Evolutionary conservation across 92 coral and sea anemone genomes (phyloP).

Genomic region (Phenganax marumi): DNA sequence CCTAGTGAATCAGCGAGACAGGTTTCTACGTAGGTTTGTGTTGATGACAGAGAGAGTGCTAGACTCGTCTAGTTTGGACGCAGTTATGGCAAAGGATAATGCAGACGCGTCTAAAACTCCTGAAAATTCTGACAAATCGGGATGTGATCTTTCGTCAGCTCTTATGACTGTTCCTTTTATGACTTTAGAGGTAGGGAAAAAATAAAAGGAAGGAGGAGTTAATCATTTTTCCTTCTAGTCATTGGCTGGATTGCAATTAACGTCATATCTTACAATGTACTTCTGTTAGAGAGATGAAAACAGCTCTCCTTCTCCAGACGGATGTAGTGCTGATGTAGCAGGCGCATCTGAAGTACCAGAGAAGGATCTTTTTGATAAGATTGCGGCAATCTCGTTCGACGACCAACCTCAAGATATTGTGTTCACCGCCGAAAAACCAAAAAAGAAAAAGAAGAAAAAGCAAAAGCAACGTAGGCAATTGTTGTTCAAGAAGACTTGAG

Average conservation of each 20-base stretch:
- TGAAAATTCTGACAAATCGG: neutral
- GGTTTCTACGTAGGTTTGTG: constrained; percentile 52
- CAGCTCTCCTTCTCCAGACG: too few relatives aligned
- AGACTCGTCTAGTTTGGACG: constrained; percentile 23
- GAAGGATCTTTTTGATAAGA: constrained; percentile 16
- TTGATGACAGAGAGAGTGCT: constrained; percentile 3
- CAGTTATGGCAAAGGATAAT: constrained; percentile 6
- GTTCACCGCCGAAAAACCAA: constrained; percentile 53
- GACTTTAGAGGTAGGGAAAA: neutral
- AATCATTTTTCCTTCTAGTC: too few relatives aligned
- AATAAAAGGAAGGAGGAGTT: neutral
- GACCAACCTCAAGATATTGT: constrained; percentile 71
- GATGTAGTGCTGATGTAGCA: neutral
- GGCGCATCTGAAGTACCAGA: neutral
- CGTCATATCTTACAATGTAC: too few relatives aligned
- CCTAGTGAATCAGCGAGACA: constrained; percentile 68
- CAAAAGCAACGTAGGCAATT: constrained; percentile 47
- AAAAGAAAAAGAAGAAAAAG: constrained; percentile 61
- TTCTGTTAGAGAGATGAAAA: too few relatives aligned
- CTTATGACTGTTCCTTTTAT: neutral
- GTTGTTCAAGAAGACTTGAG: too few relatives aligned
- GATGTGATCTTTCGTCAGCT: neutral
- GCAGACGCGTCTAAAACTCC: neutral
- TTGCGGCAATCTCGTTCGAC: constrained; percentile 26
- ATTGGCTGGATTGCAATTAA: too few relatives aligned